A percentile compares a stretch with the other conserved stretches of the same genome.
phyloP scores from a whole-genome alignment of 2,888 invertebrate genomes.

The Cantharis lateralis region DNA sequence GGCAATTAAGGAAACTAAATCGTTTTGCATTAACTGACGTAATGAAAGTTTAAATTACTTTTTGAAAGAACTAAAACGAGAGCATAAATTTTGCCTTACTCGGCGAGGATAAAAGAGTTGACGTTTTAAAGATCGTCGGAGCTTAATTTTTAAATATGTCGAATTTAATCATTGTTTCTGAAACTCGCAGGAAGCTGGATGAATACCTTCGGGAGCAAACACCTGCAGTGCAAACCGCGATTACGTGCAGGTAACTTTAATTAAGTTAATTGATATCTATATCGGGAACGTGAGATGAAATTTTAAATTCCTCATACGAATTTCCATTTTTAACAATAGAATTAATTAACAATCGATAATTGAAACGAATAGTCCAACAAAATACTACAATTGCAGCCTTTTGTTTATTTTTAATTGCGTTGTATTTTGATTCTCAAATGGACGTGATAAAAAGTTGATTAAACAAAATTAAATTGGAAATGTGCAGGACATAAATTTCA shows the following conservation, averaged over 20 bases:
- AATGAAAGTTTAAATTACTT: not conserved
- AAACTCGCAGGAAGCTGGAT: constrained; percentile 1
- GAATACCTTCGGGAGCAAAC: constrained; percentile 5
- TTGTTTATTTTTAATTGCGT: not conserved
- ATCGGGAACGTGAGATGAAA: not conserved
- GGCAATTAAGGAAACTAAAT: not conserved
- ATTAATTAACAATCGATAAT: not conserved
- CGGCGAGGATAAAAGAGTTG: not conserved
- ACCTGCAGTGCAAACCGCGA: constrained; percentile 10
- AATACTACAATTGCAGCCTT: not conserved
- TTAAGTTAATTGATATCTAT: constrained; percentile 13
- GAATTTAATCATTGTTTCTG: not conserved
- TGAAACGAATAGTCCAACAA: not conserved
- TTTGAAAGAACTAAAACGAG: not conserved
- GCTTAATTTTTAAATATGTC: not conserved
- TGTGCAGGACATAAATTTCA: not conserved
- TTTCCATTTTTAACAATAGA: not conserved
- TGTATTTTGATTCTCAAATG: not conserved
- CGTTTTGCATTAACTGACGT: not conserved
- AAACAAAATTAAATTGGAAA: not conserved
- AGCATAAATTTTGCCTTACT: not conserved
- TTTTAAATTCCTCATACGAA: not conserved
- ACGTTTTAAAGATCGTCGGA: not conserved
- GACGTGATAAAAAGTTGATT: not conserved
- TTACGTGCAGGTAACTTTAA: constrained; percentile 10